Evolutionary conservation across 2,888 invertebrate genomes (phyloP), one percentile per base, ranked within the genome.

Genomic region (Tipula lateralis): DNA sequence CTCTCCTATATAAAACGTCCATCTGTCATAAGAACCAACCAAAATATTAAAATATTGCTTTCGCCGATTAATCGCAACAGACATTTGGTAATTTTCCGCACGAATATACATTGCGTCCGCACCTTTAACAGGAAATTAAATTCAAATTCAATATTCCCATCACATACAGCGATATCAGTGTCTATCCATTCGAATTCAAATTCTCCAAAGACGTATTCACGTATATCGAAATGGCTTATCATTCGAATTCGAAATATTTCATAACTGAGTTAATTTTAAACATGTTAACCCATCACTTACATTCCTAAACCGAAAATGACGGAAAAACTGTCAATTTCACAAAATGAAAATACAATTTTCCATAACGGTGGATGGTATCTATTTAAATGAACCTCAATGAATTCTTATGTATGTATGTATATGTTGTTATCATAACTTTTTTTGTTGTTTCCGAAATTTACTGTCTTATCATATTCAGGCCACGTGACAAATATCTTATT

Each of bases 381-480:
- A 66, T 66, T 66, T 66, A 66, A 24, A 66, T 66, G 66, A 66
- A 66, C 66, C 66, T 66, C 66, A 66, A 66, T 66, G 66, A 66
- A 66, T 66, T 66, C 66, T 19, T 19, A 9, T 24, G 9, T 66
- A 24, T 66, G 9, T 24, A 9, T 19, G 66, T 12, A 66, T 24
- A 66, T 66, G 19, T 24, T n/a, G 9, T 66, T 19, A 66, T 66
- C 24, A 66, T 2, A 66, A 66, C 3, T 44, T n/a, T n/a, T n/a
- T n/a, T 39, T 66, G 19, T 9, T 66, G 19, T 66, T 66, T 66
- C 13, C 24, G 7, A 24, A 66, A 66, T 66, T 66, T 66, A 66
- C 66, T 66, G 66, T 66, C 66, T 66, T 66, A 66, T 66, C 66
- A 66, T 66, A 66, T 66, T 66, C 66, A 66, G 66, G 66, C 66